Base-by-base conservation (phyloP, 2,888 invertebrate genomes). In the Gastracanthus pulcherrimus region DNA sequence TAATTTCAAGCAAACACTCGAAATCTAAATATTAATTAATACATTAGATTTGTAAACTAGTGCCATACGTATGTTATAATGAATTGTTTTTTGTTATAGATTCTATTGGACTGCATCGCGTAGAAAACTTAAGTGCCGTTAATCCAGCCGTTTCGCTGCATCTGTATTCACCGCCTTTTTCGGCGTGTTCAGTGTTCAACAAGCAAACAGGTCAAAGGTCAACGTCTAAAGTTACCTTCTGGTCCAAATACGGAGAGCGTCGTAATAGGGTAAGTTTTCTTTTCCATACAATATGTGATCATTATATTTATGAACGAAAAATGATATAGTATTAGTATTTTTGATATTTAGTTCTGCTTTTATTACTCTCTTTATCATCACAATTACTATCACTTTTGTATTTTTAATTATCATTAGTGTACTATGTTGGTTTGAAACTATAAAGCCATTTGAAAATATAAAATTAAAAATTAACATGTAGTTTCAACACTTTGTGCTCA, bases 121-220 rank as follows among this genome's bases (percentile, higher is more conserved):
- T 99, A 86, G 98, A 98, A 92, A 99, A 99, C 91, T 94, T 96
- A 0, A 98, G 97, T 11, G 96, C 98, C 89, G 94, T 96, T 0
- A 97, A 98, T 88, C 94, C 95, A 0, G 96, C 98, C 0, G 96
- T 99, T 0, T 98, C 98, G 6, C 93, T 99, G 34, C 99, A 99
- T 90, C 94, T 99, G 2, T 99, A 99, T 92, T 97, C 97, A 85
- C 99, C 98, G 0, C 98, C 98, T 0, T 99, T 97, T 90, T 94
- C 95, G 86, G 93, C 94, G 84, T 99, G 99, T 91, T 94, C 95
- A 38, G 95, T 97, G 38, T 99, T 99, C 90, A 98, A 99, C 89
- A 96, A 97, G 88, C 95, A 95, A 85, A 98, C 98, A 0, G 98
- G 98, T 16, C 95, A 96, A 85, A 94, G 94, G 58, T 94, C 94